phyloP scores from a whole-genome alignment of 2,113 vertebrate species.

The Crotalus horridus region DNA sequence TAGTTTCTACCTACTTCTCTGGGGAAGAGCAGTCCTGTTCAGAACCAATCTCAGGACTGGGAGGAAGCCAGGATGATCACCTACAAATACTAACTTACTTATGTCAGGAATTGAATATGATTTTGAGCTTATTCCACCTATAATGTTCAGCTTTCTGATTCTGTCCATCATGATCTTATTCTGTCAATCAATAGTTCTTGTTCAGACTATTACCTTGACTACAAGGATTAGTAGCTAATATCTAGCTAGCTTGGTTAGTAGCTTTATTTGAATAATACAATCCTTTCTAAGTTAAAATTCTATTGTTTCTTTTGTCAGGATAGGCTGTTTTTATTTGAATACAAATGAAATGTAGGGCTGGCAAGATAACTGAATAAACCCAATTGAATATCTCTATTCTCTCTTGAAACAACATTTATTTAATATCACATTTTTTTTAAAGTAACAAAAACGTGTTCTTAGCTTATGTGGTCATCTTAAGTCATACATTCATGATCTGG shows the following conservation, averaged over 20 bases:
- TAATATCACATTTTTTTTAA: not conserved
- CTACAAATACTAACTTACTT: not conserved
- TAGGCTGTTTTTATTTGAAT: not conserved
- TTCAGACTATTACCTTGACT: not conserved
- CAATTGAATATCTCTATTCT: not conserved
- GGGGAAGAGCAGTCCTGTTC: not conserved
- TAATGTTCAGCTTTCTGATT: not conserved
- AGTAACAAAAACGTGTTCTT: not conserved
- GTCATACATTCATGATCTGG: not conserved
- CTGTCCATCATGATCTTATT: not conserved
- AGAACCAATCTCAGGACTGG: not conserved
- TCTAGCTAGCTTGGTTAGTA: not conserved
- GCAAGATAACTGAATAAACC: not conserved
- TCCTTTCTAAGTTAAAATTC: not conserved
- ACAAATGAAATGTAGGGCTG: not conserved
- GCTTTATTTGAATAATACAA: not conserved
- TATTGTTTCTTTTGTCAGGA: not conserved
- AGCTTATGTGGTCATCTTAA: not conserved
- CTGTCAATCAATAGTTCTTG: not conserved
- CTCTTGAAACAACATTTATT: not conserved
- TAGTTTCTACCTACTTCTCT: not conserved
- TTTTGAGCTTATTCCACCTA: not conserved
- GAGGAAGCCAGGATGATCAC: not conserved
- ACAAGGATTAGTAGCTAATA: not conserved
- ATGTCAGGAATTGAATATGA: not conserved